phyloP scores from a whole-genome alignment of 2,113 vertebrate genomes.

The Cyphomyrus discorhynchus region DNA sequence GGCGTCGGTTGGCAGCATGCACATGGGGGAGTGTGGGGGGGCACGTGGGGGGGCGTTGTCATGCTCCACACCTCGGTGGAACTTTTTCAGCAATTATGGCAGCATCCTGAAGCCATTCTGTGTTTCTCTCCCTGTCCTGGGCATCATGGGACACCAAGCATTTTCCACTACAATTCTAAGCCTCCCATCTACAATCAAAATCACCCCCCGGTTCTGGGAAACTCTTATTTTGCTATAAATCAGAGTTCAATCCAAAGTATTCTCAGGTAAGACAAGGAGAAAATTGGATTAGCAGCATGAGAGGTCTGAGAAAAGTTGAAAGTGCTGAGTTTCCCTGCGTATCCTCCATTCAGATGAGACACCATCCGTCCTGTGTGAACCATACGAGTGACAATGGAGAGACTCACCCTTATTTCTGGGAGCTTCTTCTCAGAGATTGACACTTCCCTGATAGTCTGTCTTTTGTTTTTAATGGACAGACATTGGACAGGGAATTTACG shows the following conservation, averaged over 20 bases:
- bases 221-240: neutral
- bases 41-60: neutral
- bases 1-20: neutral
- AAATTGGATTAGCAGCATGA: neutral
- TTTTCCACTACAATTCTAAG: neutral
- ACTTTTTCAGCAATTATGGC: neutral
- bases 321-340: neutral
- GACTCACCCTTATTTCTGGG: neutral
- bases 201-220: neutral
- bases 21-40: neutral
- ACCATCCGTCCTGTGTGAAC: neutral
- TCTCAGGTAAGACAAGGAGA: neutral
- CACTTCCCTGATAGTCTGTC: neutral
- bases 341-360: neutral
- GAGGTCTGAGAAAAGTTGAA: conserved; percentile 35
- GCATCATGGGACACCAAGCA: neutral
- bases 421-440: neutral
- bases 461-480: neutral
- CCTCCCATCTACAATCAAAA: neutral
- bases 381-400: neutral
- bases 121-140: neutral
- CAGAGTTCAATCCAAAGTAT: neutral
- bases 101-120: neutral
- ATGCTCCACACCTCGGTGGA: neutral
- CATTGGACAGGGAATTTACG: neutral